Conservation (phyloP, 2,797 vertebrate genomes). For the Schizothorax lantsangensis region DNA sequence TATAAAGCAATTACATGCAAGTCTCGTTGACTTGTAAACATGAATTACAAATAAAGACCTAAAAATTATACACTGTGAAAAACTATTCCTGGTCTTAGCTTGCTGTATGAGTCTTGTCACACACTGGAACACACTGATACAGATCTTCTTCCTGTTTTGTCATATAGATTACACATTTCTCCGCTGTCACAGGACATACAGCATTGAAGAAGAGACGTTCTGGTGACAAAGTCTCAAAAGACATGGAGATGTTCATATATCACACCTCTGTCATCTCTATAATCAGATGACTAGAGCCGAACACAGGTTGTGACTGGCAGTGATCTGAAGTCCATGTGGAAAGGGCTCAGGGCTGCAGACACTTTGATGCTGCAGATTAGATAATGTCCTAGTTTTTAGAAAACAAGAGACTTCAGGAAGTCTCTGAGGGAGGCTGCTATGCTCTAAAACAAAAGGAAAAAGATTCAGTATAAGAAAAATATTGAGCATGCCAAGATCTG, state of each 20-base stretch:
- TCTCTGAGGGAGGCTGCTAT: background rate
- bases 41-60: background rate
- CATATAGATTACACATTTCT: background rate
- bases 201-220: background rate
- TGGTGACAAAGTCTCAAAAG: slow-evolving; percentile 34
- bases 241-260: slow-evolving; percentile 25
- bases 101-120: background rate
- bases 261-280: slow-evolving; percentile 12
- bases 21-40: background rate
- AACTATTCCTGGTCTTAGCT: background rate
- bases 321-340: slow-evolving; percentile 39
- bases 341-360: slow-evolving; percentile 36
- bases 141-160: background rate
- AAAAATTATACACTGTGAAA: slow-evolving; percentile 5
- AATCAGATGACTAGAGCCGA: slow-evolving; percentile 19
- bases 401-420: slow-evolving; percentile 39
- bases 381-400: slow-evolving; percentile 45
- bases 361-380: slow-evolving; percentile 49
- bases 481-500: slow-evolving; percentile 8
- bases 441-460: slow-evolving; percentile 28
- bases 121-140: background rate
- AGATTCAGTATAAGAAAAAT: slow-evolving; percentile 12
- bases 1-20: background rate
- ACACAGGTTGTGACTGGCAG: slow-evolving; percentile 36
- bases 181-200: background rate